Evolutionary conservation across 2,888 invertebrate species (phyloP), one percentile per base, ranked within the genome.

Genomic region (Drosophila maculinotata): DNA sequence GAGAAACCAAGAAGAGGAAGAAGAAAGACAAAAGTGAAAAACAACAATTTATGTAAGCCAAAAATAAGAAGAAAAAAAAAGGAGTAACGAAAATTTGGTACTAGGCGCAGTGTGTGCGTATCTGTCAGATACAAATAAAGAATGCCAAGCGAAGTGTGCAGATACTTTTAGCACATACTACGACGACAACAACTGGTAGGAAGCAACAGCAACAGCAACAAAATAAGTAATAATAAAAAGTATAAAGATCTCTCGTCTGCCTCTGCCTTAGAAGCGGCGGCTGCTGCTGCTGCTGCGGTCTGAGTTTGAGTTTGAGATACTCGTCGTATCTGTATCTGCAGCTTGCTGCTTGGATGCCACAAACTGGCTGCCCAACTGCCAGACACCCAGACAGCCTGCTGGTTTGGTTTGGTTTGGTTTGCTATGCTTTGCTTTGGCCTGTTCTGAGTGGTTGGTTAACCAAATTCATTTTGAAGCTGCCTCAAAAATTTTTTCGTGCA

Each of bases 401-500:
- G n/a, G n/a, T n/a, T n/a, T n/a, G 76, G 70, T 52, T 58, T 41
- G 41, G 35, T 59, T 39, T 51, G 68, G 64, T n/a, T n/a, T n/a
- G n/a, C n/a, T n/a, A n/a, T n/a, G 20, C 20, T 53, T 58, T 31
- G 49, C 31, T 42, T 45, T 66, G 56, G 57, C 39, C 49, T 51
- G 51, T 35, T 54, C 65, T 35, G 53, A 49, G 53, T 48, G 59
- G 33, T 71, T 52, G 72, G 58, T 71, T 75, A 78, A 87, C 85
- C 82, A 87, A 81, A 85, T 75, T 78, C 82, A 79, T 84, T 84
- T 76, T 69, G 79, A 85, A 76, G 87, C 64, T 67, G 85, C 80
- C 76, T 75, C 81, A 87, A 85, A 84, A 63, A 71, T 69, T 75
- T 81, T 76, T 85, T 42, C 12, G 81, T n/a, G n/a, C n/a, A 20